Conservation (phyloP, 2,113 vertebrate species). For the Psilopsiagon aymara region DNA sequence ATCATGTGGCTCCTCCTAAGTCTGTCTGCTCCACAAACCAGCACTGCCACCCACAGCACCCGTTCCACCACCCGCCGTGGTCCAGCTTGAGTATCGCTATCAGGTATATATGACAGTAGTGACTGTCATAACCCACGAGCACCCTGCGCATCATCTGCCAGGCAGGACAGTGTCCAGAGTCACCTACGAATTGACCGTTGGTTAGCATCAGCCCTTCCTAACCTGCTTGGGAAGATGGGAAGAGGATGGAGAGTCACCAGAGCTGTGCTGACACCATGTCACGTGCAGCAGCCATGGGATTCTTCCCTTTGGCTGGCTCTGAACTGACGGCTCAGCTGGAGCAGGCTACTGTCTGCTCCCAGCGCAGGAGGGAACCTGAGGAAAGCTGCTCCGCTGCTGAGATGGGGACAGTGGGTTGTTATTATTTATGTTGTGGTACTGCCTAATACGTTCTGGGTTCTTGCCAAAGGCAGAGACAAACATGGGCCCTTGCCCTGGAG, state of each 20-base stretch:
- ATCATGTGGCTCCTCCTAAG: background rate
- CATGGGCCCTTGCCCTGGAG: constrained; percentile 7
- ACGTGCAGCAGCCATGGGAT: constrained; percentile 15
- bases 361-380: constrained; percentile 26
- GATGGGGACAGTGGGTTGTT: constrained; percentile 59
- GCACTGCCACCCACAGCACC: background rate
- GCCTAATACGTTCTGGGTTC: constrained; percentile 36
- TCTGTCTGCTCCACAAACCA: background rate
- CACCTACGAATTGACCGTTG: too few species aligned
- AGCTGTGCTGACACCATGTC: background rate
- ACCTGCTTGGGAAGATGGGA: background rate
- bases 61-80: background rate
- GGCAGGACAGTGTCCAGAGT: background rate
- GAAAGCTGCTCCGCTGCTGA: constrained; percentile 19
- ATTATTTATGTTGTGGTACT: constrained; percentile 60
- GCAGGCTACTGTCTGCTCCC: constrained; percentile 64
- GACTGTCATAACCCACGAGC: background rate
- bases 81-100: background rate
- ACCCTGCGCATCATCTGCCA: background rate
- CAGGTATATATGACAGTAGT: background rate
- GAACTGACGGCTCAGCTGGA: constrained; percentile 42
- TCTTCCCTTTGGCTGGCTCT: constrained; percentile 14
- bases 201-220: background rate
- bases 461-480: constrained; percentile 42
- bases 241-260: background rate